phyloP scores from a whole-genome alignment of 1,140 invertebrate genomes.

The Diabrotica virgifera region DNA sequence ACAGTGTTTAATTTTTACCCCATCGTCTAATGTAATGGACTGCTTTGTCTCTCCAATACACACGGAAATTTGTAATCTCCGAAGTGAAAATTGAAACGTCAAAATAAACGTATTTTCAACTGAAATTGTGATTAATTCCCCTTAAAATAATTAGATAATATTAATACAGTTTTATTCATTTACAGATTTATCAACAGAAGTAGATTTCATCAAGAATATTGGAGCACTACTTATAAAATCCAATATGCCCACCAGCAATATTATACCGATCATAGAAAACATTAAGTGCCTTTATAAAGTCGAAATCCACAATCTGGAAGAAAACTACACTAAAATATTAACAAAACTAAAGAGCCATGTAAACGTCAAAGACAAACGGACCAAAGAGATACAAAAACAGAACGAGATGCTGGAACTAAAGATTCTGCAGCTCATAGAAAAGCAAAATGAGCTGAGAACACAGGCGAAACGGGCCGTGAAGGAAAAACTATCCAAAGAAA shows the following conservation, averaged over 20 bases:
- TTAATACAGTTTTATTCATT: background rate
- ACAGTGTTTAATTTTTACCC: too few relatives aligned
- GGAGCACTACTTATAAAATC: constrained; percentile 1
- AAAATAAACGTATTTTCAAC: too few relatives aligned
- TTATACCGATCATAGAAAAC: background rate
- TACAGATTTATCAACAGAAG: background rate
- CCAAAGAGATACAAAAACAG: constrained; percentile 11
- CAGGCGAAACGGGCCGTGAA: constrained; percentile 6
- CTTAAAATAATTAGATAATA: background rate
- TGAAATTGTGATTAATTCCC: too few relatives aligned
- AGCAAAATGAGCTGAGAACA: constrained; percentile 19
- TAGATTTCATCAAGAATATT: background rate
- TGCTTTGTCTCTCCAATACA: too few relatives aligned
- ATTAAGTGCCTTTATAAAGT: background rate
- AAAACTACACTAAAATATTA: constrained; percentile 13
- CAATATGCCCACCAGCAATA: background rate
- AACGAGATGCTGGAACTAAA: constrained; percentile 24
- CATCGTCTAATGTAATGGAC: too few relatives aligned
- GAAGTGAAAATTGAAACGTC: too few relatives aligned
- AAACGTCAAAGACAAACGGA: constrained; percentile 10
- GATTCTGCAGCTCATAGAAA: constrained; percentile 6
- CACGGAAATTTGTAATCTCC: too few relatives aligned
- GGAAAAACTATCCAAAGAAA: constrained; percentile 10
- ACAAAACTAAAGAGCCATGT: constrained; percentile 25
- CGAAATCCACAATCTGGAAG: constrained; percentile 13